Conservation (phyloP, 2,113 vertebrate species). For the Ammospiza caudacuta region DNA sequence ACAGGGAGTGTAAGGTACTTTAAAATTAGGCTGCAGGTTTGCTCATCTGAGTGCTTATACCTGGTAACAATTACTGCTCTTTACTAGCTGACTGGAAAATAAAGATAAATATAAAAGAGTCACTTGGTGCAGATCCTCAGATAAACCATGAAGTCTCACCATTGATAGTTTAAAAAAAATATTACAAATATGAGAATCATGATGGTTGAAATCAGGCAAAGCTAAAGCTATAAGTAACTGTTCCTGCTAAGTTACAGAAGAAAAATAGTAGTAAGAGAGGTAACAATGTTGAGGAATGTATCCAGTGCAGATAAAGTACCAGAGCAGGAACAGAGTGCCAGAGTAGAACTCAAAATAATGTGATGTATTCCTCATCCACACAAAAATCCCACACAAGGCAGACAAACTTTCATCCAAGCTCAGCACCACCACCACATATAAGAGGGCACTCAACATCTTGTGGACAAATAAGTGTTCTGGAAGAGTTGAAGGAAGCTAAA, state of each 20-base stretch:
- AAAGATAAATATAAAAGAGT: neutral
- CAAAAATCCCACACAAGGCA: neutral
- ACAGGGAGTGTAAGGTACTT: neutral
- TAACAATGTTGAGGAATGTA: neutral
- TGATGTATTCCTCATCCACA: neutral
- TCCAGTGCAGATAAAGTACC: neutral
- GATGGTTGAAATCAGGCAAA: neutral
- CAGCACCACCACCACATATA: neutral
- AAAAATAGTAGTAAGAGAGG: neutral
- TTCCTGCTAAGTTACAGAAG: neutral
- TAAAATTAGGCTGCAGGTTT: neutral
- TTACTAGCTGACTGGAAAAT: neutral
- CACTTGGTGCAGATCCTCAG: neutral
- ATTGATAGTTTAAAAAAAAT: neutral
- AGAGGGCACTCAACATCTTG: neutral
- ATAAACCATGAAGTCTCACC: neutral
- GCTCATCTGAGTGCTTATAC: neutral
- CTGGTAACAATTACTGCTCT: neutral
- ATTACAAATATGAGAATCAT: neutral
- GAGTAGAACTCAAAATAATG: accelerated
- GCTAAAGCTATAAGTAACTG: neutral
- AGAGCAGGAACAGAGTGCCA: neutral
- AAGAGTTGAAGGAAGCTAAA: neutral
- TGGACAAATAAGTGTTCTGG: neutral
- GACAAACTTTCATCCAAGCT: neutral